Conservation (phyloP, 2,888 invertebrate species). For the Scaptodrosophila latifasciaeformis region DNA sequence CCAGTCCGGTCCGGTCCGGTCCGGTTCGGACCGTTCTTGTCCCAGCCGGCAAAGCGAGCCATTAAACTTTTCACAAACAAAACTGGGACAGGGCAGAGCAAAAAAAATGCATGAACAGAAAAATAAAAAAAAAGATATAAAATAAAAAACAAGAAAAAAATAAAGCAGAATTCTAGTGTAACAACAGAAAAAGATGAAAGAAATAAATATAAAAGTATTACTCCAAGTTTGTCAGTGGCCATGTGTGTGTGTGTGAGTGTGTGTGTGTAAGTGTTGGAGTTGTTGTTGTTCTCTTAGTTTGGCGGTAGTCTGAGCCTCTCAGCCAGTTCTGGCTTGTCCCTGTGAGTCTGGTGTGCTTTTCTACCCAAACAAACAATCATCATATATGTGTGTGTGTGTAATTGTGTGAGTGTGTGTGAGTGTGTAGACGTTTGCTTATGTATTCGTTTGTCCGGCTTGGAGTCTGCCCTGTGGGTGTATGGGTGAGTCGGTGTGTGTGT, state of each 20-base stretch:
- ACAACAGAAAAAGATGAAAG: too few species aligned
- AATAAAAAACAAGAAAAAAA: slow-evolving; percentile 50
- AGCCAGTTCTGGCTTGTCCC: slow-evolving; percentile 4
- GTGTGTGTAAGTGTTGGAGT: too few species aligned
- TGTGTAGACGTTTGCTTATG: slow-evolving; percentile 20
- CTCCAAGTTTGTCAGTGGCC: slow-evolving; percentile 53
- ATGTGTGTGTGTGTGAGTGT: slow-evolving; percentile 23
- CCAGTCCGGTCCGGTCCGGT: slow-evolving; percentile 19
- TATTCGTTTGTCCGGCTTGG: slow-evolving; percentile 20
- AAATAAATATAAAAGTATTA: slow-evolving; percentile 69
- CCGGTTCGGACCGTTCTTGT: slow-evolving; percentile 16
- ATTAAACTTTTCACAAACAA: slow-evolving; percentile 68
- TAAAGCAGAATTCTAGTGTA: too few species aligned
- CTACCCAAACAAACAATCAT: slow-evolving; percentile 21
- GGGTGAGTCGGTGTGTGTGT: slow-evolving; percentile 8
- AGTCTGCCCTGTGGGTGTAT: slow-evolving; percentile 19
- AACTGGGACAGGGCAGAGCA: slow-evolving; percentile 57
- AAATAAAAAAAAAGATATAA: slow-evolving; percentile 52
- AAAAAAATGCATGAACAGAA: slow-evolving; percentile 44
- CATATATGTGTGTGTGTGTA: too few species aligned
- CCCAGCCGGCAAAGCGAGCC: slow-evolving; percentile 48
- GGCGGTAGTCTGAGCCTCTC: slow-evolving; percentile 18
- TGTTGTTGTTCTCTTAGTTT: slow-evolving; percentile 46
- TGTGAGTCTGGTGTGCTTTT: slow-evolving; percentile 23
- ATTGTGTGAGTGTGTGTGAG: slow-evolving; percentile 7